phyloP scores from a whole-genome alignment of 2,888 invertebrate genomes.

The Syrista parreyssii region DNA sequence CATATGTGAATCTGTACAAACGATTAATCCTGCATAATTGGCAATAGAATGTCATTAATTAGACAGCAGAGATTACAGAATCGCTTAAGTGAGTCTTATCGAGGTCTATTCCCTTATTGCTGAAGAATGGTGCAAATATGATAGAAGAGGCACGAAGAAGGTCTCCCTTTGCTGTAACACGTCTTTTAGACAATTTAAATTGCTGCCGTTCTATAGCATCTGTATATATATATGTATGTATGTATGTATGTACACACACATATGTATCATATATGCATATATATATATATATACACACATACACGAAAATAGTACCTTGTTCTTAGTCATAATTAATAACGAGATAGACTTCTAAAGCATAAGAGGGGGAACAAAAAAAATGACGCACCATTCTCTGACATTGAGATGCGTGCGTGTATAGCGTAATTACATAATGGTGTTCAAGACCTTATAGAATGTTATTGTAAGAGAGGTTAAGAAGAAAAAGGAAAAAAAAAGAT shows the following conservation, averaged over 20 bases:
- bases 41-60: not conserved
- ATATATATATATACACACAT: no score
- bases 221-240: not conserved
- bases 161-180: not conserved
- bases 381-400: not conserved
- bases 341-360: not conserved
- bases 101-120: conserved; percentile 6
- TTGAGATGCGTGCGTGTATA: not conserved
- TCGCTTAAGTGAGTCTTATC: not conserved
- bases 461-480: not conserved
- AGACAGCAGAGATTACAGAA: not conserved
- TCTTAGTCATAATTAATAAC: not conserved
- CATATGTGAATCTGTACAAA: not conserved
- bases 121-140: conserved; percentile 7
- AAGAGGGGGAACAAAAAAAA: not conserved
- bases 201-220: not conserved
- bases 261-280: not conserved
- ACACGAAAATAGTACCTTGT: conserved; percentile 2
- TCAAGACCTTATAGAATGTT: not conserved
- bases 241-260: not conserved
- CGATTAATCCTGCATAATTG: not conserved
- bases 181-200: conserved; percentile 1
- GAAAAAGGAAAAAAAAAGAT: not conserved
- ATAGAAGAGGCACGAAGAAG: not conserved
- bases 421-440: not conserved